phyloP scores from a whole-genome alignment of 2,888 invertebrate species.

The Dorcus hopei region DNA sequence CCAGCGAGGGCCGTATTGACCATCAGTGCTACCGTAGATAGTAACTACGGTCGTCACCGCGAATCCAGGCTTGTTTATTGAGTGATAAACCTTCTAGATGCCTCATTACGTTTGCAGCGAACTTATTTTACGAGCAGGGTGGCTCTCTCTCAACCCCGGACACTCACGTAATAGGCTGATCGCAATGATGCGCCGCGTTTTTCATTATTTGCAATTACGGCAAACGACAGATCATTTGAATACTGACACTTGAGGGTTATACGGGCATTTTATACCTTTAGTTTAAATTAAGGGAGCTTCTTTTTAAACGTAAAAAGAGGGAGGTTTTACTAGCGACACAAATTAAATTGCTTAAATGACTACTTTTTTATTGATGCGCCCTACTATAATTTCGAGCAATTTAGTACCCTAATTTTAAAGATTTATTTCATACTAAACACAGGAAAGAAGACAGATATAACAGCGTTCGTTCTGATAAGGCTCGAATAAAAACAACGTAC shows the following conservation, averaged over 20 bases:
- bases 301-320: constrained; percentile 9
- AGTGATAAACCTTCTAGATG: constrained; percentile 47
- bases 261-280: constrained; percentile 39
- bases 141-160: constrained; percentile 20
- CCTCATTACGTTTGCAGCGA: constrained; percentile 46
- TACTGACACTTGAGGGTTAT: constrained; percentile 34
- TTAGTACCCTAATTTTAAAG: constrained; percentile 38
- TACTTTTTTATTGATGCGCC: constrained; percentile 37
- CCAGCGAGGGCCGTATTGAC: constrained; percentile 13
- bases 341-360: constrained; percentile 43
- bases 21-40: constrained; percentile 15
- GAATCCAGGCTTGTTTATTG: constrained; percentile 42
- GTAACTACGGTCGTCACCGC: constrained; percentile 19
- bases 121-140: constrained; percentile 42
- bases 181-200: constrained; percentile 33
- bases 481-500: constrained; percentile 15
- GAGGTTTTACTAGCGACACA: constrained; percentile 31
- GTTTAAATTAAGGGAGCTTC: constrained; percentile 37
- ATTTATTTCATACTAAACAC: constrained; percentile 36
- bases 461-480: constrained; percentile 16
- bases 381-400: constrained; percentile 32
- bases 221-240: constrained; percentile 38
- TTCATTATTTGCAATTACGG: constrained; percentile 42
- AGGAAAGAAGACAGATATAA: constrained; percentile 14
- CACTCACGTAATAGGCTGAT: constrained; percentile 31